A percentile compares a stretch with the other conserved stretches of the same genome.
These are phyloP conservation scores for Ceratothoa steindachneri DNA, from an alignment of 2,888 invertebrate species.

Conservation along the genomic window DNA sequence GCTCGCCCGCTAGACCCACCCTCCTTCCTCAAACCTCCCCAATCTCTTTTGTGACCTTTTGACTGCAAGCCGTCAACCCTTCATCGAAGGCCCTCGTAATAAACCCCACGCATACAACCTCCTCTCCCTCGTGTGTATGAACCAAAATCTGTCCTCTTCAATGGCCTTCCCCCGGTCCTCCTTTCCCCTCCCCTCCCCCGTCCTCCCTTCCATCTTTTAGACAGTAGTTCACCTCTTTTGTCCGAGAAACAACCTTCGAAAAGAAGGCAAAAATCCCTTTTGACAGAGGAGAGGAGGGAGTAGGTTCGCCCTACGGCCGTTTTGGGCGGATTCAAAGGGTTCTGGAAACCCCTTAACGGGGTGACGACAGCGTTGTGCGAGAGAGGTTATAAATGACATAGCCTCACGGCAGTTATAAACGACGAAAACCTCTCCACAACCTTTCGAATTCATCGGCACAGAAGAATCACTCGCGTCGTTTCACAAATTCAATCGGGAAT, in stretches of 20 bases:
- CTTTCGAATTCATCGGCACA: not conserved
- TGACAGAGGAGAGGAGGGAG: constrained; percentile 4
- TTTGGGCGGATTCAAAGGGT: not conserved
- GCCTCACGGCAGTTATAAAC: not conserved
- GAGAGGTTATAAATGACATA: not conserved
- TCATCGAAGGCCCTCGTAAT: not conserved
- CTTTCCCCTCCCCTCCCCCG: not conserved
- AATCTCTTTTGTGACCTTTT: not conserved
- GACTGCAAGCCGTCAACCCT: not conserved
- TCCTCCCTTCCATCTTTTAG: not conserved
- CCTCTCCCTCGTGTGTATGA: too few species aligned
- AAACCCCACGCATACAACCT: not conserved
- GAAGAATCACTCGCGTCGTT: not conserved
- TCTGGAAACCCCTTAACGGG: not conserved
- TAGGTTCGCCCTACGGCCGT: not conserved
- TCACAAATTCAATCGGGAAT: not conserved
- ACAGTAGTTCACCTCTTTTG: constrained; percentile 5
- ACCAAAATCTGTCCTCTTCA: too few species aligned
- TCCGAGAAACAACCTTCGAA: constrained; percentile 1
- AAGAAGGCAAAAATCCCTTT: not conserved
- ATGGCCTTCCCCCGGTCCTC: not conserved
- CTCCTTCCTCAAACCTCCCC: not conserved
- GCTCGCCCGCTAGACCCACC: not conserved
- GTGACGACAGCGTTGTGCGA: not conserved
- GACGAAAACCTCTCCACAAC: not conserved